Evolutionary conservation across 2,888 invertebrate genomes (phyloP), one percentile per base, ranked within the genome.

Genomic region (Drosophila kuntzei): DNA sequence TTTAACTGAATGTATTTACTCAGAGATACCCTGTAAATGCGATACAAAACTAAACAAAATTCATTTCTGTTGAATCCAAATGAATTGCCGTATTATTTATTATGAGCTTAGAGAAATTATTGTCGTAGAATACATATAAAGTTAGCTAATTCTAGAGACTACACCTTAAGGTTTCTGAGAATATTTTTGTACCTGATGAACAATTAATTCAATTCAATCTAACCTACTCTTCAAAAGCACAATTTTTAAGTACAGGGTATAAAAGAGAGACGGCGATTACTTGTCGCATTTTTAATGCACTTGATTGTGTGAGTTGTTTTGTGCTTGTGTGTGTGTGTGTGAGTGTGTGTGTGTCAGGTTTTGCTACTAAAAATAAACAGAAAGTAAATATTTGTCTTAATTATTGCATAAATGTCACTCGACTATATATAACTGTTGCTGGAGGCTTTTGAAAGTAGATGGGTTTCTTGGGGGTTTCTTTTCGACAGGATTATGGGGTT

Each of bases 301-400:
- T 41, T n/a, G 8, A 12, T 32, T 22, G 3, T 44, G 34, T 22
- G 9, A 29, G 39, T 18, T 41, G 6, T 8, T 43, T 22, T 54
- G n/a, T 9, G 18, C 32, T 8, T 27, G 1, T 36, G 14, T 37
- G 34, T 14, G 37, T 39, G 29, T 37, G 18, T 39, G 16, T 39
- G 9, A 36, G 18, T 46, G 39, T 32, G 25, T 18, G 27, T 16
- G 11, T 34, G 3, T 25, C 18, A 34, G 46, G 27, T 14, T 25
- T 20, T 29, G 39, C 12, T 14, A 41, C 18, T 53, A 36, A 46
- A 65, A 55, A 54, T 58, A 51, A 44, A 44, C 22, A 54, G 39
- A 36, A 44, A 54, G 47, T 44, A 69, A 73, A 84, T 70, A 72
- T 79, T 76, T 62, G 63, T 88, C 87, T 88, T 76, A 86, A 88